These are phyloP conservation scores for Myotis myotis DNA, from an alignment of 2,797 vertebrate species.

Conservation along the genomic window DNA sequence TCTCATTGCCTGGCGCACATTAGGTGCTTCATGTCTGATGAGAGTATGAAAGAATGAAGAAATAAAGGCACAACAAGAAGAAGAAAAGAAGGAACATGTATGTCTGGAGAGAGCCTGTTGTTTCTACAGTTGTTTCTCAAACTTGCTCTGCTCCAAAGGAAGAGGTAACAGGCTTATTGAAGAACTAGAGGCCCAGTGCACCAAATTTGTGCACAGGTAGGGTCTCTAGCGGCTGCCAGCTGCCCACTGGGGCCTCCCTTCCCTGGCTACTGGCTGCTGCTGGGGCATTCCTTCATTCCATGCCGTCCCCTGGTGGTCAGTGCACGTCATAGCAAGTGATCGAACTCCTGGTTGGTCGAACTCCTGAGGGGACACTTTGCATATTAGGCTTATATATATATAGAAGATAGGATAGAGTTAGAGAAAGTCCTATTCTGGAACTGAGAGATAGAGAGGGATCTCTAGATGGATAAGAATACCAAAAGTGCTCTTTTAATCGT, in stretches of 20 bases:
- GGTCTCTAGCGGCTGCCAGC: too few species aligned
- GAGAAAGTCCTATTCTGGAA: neutral
- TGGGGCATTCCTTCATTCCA: too few species aligned
- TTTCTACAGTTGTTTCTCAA: slow-evolving; percentile 1
- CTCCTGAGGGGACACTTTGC: too few species aligned
- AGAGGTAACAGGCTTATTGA: neutral
- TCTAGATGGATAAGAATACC: neutral
- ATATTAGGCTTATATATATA: too few species aligned
- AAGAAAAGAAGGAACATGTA: neutral
- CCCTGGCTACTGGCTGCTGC: too few species aligned
- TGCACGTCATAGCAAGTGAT: too few species aligned
- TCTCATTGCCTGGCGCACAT: neutral
- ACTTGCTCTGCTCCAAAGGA: neutral
- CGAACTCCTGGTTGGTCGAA: too few species aligned
- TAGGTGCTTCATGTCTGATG: neutral
- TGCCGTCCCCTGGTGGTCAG: too few species aligned
- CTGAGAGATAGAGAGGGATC: neutral
- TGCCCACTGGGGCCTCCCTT: too few species aligned
- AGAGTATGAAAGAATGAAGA: neutral
- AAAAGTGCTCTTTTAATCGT: neutral
- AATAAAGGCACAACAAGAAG: neutral
- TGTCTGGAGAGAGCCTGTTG: neutral
- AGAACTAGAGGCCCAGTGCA: neutral
- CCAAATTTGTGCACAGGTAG: too few species aligned
- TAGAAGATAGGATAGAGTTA: neutral